These are phyloP conservation scores for Drosophila eohydei DNA, from an alignment of 2,888 invertebrate genomes.

Conservation along the genomic window DNA sequence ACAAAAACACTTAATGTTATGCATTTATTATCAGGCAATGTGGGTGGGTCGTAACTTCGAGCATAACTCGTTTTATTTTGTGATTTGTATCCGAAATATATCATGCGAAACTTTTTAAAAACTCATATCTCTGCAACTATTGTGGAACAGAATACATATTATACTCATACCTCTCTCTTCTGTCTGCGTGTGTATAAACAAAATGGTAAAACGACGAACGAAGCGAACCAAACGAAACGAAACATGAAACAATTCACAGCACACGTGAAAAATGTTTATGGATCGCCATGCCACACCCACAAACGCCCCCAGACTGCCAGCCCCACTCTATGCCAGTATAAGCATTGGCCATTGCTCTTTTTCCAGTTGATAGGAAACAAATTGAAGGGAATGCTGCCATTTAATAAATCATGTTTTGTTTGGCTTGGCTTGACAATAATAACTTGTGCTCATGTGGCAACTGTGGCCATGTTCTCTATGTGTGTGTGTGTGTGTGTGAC, in stretches of 20 bases:
- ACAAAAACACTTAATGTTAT: slow-evolving; percentile 31
- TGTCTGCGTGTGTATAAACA: slow-evolving; percentile 2
- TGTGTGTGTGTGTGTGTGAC: slow-evolving; percentile 36
- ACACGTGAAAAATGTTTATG: slow-evolving; percentile 60
- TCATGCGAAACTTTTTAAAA: slow-evolving; percentile 63
- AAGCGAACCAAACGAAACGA: slow-evolving; percentile 30
- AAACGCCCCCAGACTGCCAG: neutral
- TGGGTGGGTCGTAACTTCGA: slow-evolving; percentile 39
- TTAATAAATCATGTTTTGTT: slow-evolving; percentile 80
- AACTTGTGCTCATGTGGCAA: slow-evolving; percentile 76
- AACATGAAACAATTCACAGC: slow-evolving; percentile 60
- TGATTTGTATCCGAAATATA: slow-evolving; percentile 56
- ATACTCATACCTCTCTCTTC: slow-evolving; percentile 14
- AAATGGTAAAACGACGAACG: slow-evolving; percentile 21
- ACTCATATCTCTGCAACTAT: slow-evolving; percentile 66
- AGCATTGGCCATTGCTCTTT: slow-evolving; percentile 65
- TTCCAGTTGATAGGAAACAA: slow-evolving; percentile 81
- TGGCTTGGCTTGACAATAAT: slow-evolving; percentile 79
- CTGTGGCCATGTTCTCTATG: slow-evolving; percentile 64
- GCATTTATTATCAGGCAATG: slow-evolving; percentile 37
- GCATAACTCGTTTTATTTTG: slow-evolving; percentile 52
- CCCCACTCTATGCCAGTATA: neutral
- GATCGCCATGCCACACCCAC: slow-evolving; percentile 7
- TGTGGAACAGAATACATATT: slow-evolving; percentile 38
- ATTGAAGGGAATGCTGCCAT: slow-evolving; percentile 79